Percentiles rank a stretch among this genome's conserved stretches.
Conservation (phyloP, 1,140 invertebrate genomes). For the Hydropsyche tenuis region DNA sequence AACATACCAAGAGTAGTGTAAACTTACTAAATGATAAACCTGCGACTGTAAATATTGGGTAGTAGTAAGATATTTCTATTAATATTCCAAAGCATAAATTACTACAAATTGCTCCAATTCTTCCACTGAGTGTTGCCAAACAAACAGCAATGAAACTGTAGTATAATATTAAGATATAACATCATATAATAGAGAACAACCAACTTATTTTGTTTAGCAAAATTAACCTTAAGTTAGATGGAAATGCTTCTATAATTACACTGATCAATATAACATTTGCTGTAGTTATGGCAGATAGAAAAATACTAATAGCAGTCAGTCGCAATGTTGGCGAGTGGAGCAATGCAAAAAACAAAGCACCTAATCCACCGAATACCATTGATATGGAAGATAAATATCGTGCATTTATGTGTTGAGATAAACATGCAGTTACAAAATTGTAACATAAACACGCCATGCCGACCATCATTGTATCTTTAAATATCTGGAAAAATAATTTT, state of each 20-base stretch:
- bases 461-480: constrained; percentile 61
- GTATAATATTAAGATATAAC: constrained; percentile 22
- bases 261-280: constrained; percentile 65
- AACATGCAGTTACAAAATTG: constrained; percentile 57
- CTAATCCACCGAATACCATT: constrained; percentile 60
- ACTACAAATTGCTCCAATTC: constrained; percentile 63
- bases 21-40: constrained; percentile 54
- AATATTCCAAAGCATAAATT: constrained; percentile 64
- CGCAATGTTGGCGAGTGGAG: constrained; percentile 60
- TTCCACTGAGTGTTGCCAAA: constrained; percentile 61
- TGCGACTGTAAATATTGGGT: constrained; percentile 63
- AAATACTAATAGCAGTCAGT: constrained; percentile 63
- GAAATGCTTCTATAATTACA: constrained; percentile 65
- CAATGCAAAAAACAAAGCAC: constrained; percentile 61
- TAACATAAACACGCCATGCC: constrained; percentile 59
- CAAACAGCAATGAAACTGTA: constrained; percentile 62
- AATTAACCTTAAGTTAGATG: constrained; percentile 59
- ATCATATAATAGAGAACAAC: not conserved
- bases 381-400: constrained; percentile 56
- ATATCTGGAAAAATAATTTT: constrained; percentile 52
- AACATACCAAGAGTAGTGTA: not conserved
- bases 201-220: not conserved
- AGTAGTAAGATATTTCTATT: constrained; percentile 61
- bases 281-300: constrained; percentile 64
- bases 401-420: constrained; percentile 53